phyloP scores from a whole-genome alignment of 2,888 invertebrate genomes.

The Drosophila aldrichi region DNA sequence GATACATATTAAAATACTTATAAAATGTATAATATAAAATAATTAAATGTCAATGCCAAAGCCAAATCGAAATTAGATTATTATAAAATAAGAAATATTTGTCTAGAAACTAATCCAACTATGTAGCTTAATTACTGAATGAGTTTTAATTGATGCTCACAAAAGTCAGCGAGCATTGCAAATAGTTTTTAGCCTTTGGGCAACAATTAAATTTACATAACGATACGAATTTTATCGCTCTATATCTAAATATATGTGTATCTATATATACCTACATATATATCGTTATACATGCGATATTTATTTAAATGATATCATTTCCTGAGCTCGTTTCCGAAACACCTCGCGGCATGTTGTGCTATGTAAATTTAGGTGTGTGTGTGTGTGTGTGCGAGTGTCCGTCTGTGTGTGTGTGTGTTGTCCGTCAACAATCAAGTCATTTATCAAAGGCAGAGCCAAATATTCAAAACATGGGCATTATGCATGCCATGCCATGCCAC shows the following conservation, averaged over 20 bases:
- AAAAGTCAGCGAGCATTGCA: constrained; percentile 27
- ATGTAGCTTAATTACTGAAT: constrained; percentile 23
- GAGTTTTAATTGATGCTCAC: constrained; percentile 47
- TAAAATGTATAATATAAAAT: too few species aligned
- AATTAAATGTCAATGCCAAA: neutral
- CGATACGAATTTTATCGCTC: constrained; percentile 53
- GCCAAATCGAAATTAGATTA: neutral
- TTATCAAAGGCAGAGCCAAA: constrained; percentile 57
- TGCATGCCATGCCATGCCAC: constrained; percentile 39
- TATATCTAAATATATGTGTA: constrained; percentile 17
- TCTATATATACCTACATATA: neutral
- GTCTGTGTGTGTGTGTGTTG: constrained; percentile 9
- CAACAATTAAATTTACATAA: constrained; percentile 51
- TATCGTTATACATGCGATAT: constrained; percentile 61
- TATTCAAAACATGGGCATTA: constrained; percentile 67
- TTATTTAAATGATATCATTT: constrained; percentile 66
- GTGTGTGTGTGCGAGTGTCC: neutral
- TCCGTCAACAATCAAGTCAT: constrained; percentile 60
- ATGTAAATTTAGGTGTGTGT: constrained; percentile 59
- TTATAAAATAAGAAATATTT: neutral
- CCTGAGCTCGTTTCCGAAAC: constrained; percentile 57
- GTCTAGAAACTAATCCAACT: neutral
- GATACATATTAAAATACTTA: neutral
- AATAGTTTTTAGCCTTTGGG: constrained; percentile 32
- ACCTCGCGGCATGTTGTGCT: constrained; percentile 52